These are phyloP conservation scores for Ptilonorhynchus violaceus DNA, from an alignment of 2,113 vertebrate species.

Conservation along the genomic window DNA sequence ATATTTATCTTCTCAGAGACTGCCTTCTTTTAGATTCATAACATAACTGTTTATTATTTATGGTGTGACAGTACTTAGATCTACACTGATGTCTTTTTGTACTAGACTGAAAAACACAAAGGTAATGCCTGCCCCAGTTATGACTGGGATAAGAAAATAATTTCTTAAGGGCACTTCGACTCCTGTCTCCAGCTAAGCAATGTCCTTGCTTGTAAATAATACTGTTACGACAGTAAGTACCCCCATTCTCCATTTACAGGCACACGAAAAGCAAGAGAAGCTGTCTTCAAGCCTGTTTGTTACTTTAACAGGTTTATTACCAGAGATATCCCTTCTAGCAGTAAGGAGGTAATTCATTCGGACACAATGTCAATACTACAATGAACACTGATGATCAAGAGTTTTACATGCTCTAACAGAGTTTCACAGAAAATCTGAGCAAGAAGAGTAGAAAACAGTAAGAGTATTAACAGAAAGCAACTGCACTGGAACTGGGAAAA, in stretches of 20 bases:
- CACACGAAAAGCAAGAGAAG: neutral
- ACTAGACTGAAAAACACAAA: neutral
- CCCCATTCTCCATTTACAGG: neutral
- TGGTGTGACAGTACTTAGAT: neutral
- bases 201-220: neutral
- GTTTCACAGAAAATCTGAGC: neutral
- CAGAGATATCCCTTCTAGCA: neutral
- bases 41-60: slow-evolving; percentile 30
- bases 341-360: neutral
- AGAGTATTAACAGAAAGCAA: neutral
- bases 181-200: neutral
- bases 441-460: neutral
- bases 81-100: neutral
- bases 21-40: neutral
- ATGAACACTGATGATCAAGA: neutral
- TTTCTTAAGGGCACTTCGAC: neutral
- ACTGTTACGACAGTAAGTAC: neutral
- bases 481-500: neutral
- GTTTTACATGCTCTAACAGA: neutral
- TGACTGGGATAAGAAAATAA: neutral
- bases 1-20: neutral
- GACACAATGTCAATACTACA: neutral
- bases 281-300: neutral
- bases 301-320: neutral
- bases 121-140: neutral